Evolutionary conservation across 2,113 vertebrate species (phyloP).

Genomic region (Pyxicephalus adspersus): DNA sequence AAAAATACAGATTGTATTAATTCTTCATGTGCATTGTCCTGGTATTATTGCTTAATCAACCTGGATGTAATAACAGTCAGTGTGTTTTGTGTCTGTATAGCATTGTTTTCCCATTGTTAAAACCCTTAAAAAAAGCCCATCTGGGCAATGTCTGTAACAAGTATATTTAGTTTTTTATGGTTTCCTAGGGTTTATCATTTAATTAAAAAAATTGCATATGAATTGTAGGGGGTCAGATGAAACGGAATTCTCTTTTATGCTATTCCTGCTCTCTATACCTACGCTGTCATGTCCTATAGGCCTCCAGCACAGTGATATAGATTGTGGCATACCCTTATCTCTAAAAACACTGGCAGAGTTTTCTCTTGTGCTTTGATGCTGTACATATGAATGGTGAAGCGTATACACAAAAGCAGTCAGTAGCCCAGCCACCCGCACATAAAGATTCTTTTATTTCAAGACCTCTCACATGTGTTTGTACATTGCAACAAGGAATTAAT

Average conservation of each 20-base stretch:
- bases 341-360: not conserved
- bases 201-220: no score
- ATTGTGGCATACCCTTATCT: conserved; percentile 21
- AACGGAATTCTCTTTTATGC: not conserved
- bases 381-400: conserved; percentile 33
- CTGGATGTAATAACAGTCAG: no score
- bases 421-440: conserved; percentile 23
- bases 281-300: conserved; percentile 22
- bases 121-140: no score
- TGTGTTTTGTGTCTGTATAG: no score
- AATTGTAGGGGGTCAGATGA: no score
- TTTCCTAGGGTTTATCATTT: no score
- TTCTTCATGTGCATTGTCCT: no score
- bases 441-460: conserved; percentile 47
- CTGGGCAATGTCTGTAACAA: no score
- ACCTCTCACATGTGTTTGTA: conserved; percentile 62
- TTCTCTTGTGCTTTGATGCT: conserved; percentile 37
- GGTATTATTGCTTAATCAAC: no score
- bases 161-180: no score
- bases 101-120: no score
- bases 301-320: not conserved
- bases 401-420: conserved; percentile 30
- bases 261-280: not conserved
- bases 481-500: conserved; percentile 62
- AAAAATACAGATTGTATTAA: no score